Percentiles rank a stretch among this genome's conserved stretches.
These are phyloP conservation scores for Zonitis immaculata DNA, from an alignment of 2,888 invertebrate genomes.

Conservation along the genomic window DNA sequence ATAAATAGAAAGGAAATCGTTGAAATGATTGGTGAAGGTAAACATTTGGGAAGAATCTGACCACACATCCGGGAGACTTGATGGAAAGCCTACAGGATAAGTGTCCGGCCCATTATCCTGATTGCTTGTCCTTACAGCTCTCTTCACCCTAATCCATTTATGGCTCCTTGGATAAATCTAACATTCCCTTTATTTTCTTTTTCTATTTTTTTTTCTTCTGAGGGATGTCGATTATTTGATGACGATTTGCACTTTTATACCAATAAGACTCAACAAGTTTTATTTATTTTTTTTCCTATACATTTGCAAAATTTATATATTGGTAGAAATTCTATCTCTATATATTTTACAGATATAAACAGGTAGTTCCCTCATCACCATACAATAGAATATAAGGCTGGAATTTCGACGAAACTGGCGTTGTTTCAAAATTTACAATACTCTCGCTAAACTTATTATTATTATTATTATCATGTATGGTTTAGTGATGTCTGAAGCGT, in stretches of 20 bases:
- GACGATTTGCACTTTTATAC: conserved; percentile 4
- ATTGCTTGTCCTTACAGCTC: conserved; percentile 48
- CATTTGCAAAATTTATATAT: too few species aligned
- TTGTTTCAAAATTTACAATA: not conserved
- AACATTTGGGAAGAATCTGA: conserved; percentile 36
- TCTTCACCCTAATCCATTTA: conserved; percentile 46
- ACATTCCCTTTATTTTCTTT: conserved; percentile 20
- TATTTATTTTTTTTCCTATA: too few species aligned
- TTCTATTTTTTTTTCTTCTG: not conserved
- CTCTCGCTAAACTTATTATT: too few species aligned
- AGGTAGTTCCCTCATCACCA: conserved; percentile 25
- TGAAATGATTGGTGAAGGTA: conserved; percentile 37
- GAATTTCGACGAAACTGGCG: not conserved
- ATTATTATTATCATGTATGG: too few species aligned
- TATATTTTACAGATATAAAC: too few species aligned
- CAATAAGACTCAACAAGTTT: not conserved
- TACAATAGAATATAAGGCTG: conserved; percentile 23
- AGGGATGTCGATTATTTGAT: too few species aligned
- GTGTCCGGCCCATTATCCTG: conserved; percentile 50
- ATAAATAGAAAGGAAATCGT: conserved; percentile 17
- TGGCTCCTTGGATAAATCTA: conserved; percentile 27
- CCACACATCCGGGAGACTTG: conserved; percentile 34
- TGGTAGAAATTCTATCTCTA: too few species aligned
- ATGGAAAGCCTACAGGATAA: conserved; percentile 42
- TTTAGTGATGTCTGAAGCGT: not conserved